These are phyloP conservation scores for Erpornis zantholeuca DNA, from an alignment of 2,113 vertebrate species.

Conservation along the genomic window DNA sequence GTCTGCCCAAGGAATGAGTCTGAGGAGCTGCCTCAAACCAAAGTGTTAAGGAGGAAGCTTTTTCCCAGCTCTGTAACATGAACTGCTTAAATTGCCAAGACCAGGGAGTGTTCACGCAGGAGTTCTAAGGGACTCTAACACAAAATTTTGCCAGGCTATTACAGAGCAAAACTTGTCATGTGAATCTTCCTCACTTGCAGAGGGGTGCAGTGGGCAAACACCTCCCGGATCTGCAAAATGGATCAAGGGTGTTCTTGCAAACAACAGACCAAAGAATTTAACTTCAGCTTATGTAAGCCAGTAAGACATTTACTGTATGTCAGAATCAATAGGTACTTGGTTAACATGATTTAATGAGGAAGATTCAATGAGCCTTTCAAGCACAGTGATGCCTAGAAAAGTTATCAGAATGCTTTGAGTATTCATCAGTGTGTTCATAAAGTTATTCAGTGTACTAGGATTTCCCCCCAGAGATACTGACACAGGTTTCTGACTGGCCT, in stretches of 20 bases:
- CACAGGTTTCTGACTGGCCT: background rate
- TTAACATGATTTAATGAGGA: background rate
- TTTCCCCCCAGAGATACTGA: background rate
- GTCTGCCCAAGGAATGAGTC: rapidly evolving
- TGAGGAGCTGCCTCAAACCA: background rate
- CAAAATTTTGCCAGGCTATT: background rate
- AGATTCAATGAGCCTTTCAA: background rate
- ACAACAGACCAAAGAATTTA: background rate
- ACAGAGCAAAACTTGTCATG: rapidly evolving
- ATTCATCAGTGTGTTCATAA: background rate
- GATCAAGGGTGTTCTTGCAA: background rate
- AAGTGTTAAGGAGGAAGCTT: background rate
- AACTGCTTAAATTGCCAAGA: background rate
- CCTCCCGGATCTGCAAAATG: background rate
- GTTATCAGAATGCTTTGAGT: background rate
- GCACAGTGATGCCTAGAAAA: background rate
- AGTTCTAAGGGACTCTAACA: background rate
- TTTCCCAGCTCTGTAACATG: background rate
- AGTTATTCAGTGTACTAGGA: background rate
- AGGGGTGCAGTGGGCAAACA: rapidly evolving
- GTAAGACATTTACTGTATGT: background rate
- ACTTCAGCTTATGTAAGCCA: background rate
- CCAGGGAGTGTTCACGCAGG: background rate
- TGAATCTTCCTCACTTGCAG: background rate
- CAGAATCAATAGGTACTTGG: background rate